phyloP scores from a whole-genome alignment of 2,797 vertebrate species.

The Crypturellus tataupa region DNA sequence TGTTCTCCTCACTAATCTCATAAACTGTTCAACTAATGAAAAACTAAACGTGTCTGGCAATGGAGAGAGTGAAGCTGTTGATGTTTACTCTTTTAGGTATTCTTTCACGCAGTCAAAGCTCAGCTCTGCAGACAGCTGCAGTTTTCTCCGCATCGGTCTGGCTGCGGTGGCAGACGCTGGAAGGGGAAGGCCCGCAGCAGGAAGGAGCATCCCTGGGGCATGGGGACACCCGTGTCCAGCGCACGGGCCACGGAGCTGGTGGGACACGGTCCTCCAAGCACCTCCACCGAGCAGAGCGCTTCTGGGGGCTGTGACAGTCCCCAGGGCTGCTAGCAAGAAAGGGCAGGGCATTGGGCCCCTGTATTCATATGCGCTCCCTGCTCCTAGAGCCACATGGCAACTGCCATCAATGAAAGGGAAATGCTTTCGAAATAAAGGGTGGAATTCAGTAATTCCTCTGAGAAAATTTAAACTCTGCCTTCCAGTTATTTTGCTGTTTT shows the following conservation, averaged over 20 bases:
- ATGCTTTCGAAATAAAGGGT: background rate
- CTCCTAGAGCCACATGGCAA: background rate
- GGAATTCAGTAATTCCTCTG: background rate
- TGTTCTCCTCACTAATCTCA: background rate
- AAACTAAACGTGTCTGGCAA: background rate
- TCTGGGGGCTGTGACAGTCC: background rate
- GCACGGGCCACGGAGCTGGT: background rate
- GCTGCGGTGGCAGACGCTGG: accelerated
- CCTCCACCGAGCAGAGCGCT: background rate
- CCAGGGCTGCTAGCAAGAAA: background rate
- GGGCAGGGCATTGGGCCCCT: background rate
- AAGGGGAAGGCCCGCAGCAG: accelerated
- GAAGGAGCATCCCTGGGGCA: background rate
- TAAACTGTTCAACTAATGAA: conserved; percentile 13
- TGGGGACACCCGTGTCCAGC: accelerated
- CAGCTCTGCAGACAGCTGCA: background rate
- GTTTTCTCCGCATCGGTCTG: background rate
- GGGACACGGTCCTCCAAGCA: background rate
- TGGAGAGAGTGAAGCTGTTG: background rate
- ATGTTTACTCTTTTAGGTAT: background rate
- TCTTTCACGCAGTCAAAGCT: background rate
- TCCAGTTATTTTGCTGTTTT: background rate
- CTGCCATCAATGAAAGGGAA: background rate
- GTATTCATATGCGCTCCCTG: background rate
- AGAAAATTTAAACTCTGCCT: background rate